A percentile compares a stretch with the other conserved stretches of the same genome.
Evolutionary conservation across 1,140 invertebrate species (phyloP).

Genomic region (Lineus longissimus): DNA sequence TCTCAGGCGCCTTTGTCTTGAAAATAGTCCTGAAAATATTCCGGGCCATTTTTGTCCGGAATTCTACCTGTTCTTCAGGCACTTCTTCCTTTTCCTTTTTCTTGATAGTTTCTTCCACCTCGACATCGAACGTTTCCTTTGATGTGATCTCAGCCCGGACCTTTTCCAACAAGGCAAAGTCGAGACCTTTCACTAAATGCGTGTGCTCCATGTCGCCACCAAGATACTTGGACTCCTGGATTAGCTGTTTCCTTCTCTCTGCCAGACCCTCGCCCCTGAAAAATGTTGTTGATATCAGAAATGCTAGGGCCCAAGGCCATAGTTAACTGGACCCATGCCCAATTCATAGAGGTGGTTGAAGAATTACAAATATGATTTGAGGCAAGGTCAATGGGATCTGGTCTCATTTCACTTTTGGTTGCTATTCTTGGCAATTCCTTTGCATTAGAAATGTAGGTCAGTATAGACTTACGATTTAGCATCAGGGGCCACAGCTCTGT

Average conservation of each 20-base stretch:
- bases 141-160: constrained; percentile 73
- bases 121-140: constrained; percentile 7
- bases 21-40: constrained; percentile 58
- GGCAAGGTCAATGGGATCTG: too few relatives aligned
- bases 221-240: constrained; percentile 99
- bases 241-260: constrained; percentile 90
- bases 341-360: too few relatives aligned
- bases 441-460: too few relatives aligned
- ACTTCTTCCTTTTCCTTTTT: constrained; percentile 81
- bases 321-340: too few relatives aligned
- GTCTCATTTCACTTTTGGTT: too few relatives aligned
- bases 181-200: constrained; percentile 98
- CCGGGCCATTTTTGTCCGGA: constrained; percentile 33
- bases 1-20: constrained; percentile 57
- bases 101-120: constrained; percentile 52
- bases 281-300: constrained; percentile 7
- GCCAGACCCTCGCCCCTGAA: constrained; percentile 76
- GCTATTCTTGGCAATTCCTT: too few relatives aligned
- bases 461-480: constrained; percentile 78
- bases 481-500: constrained; percentile 92
- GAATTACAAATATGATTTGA: too few relatives aligned
- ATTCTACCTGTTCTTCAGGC: constrained; percentile 60
- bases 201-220: constrained; percentile 99
- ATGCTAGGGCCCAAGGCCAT: too few relatives aligned
- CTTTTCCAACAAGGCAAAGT: constrained; percentile 98